These are phyloP conservation scores for Epizoanthus fatuus DNA, from an alignment of 92 coral and sea anemone genomes.

Conservation along the genomic window DNA sequence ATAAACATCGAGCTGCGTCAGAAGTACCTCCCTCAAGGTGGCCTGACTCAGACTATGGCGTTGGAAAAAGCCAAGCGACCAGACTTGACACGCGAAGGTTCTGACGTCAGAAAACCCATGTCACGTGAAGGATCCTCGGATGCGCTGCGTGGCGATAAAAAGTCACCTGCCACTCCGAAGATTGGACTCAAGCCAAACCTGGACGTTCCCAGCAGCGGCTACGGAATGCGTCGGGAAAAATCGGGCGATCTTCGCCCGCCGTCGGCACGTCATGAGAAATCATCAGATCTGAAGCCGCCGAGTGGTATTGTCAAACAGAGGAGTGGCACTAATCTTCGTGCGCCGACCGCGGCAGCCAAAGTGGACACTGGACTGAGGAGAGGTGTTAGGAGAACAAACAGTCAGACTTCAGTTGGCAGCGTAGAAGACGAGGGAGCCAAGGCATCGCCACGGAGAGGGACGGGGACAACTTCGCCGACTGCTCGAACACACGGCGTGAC, in stretches of 20 bases:
- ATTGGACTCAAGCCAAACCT: conserved; percentile 79
- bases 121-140: conserved; percentile 76
- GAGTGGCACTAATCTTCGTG: conserved; percentile 71
- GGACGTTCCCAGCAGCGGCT: conserved; percentile 82
- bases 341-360: conserved; percentile 67
- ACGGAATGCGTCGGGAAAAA: conserved; percentile 91
- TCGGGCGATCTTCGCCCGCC: conserved; percentile 77
- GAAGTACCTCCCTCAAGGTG: conserved; percentile 67
- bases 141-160: conserved; percentile 53
- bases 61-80: conserved; percentile 80
- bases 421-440: conserved; percentile 11
- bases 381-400: conserved; percentile 60
- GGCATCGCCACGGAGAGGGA: conserved; percentile 40
- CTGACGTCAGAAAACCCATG: conserved; percentile 77
- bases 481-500: conserved; percentile 33
- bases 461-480: conserved; percentile 39
- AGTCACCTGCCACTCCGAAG: conserved; percentile 72
- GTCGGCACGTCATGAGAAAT: conserved; percentile 62
- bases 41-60: conserved; percentile 72
- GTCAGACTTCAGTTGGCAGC: conserved; percentile 87
- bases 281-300: conserved; percentile 62
- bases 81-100: conserved; percentile 82
- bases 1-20: conserved; percentile 89
- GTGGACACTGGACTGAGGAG: conserved; percentile 56
- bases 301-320: conserved; percentile 66